Evolutionary conservation across 2,888 invertebrate genomes (phyloP).

Genomic region (Holacanthella duospinosa): DNA sequence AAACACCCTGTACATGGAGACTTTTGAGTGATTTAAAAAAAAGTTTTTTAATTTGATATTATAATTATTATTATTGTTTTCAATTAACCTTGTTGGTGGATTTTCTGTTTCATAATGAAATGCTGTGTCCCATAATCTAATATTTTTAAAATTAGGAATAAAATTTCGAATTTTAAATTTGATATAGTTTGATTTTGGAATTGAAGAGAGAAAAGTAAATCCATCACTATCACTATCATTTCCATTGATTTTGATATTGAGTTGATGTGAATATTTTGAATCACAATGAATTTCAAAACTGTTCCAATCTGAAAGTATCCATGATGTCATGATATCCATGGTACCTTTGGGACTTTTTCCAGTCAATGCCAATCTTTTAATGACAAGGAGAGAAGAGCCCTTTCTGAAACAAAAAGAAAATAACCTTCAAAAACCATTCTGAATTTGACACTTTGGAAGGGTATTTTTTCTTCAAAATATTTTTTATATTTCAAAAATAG

Average conservation of each 20-base stretch:
- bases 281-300: slow-evolving; percentile 27
- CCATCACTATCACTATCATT: slow-evolving; percentile 7
- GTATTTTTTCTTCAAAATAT: neutral
- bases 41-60: neutral
- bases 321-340: slow-evolving; percentile 23
- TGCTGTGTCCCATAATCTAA: slow-evolving; percentile 24
- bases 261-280: slow-evolving; percentile 21
- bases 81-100: neutral
- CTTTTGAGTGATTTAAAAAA: neutral
- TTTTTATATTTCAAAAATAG: neutral
- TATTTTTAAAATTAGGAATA: slow-evolving; percentile 23
- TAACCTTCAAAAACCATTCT: neutral
- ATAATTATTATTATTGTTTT: neutral
- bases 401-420: slow-evolving; percentile 13
- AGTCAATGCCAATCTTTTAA: slow-evolving; percentile 24
- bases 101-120: slow-evolving; percentile 12
- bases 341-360: slow-evolving; percentile 23
- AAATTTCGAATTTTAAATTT: slow-evolving; percentile 27
- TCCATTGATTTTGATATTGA: neutral
- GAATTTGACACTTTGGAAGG: neutral
- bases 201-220: slow-evolving; percentile 3
- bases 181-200: slow-evolving; percentile 21
- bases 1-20: neutral
- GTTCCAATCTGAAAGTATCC: slow-evolving; percentile 30
- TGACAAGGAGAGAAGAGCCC: slow-evolving; percentile 18